Conservation (phyloP, 2,113 vertebrate species). For the Scopus umbretta region DNA sequence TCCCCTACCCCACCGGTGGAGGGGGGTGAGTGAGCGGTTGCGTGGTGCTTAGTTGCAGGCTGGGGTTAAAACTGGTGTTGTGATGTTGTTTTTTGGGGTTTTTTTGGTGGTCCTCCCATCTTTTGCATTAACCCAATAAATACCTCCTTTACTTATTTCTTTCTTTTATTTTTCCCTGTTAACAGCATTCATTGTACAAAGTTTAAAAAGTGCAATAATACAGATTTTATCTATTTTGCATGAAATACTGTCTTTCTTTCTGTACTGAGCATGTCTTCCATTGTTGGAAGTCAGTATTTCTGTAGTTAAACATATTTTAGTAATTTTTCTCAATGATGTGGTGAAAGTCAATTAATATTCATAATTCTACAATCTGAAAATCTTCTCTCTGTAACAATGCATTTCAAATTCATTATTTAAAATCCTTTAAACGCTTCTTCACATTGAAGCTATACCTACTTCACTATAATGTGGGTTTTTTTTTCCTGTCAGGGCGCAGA, state of each 20-base stretch:
- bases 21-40: too few relatives aligned
- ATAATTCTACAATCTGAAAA: neutral
- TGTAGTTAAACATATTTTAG: neutral
- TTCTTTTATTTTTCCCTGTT: neutral
- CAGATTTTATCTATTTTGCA: neutral
- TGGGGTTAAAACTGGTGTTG: too few relatives aligned
- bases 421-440: neutral
- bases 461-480: neutral
- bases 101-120: too few relatives aligned
- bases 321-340: neutral
- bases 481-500: conserved; percentile 73
- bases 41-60: too few relatives aligned
- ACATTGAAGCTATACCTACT: neutral
- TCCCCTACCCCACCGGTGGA: too few relatives aligned
- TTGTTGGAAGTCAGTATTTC: neutral
- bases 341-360: neutral
- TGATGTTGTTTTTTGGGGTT: too few relatives aligned
- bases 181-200: neutral
- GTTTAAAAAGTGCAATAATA: neutral
- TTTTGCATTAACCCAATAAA: neutral
- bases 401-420: neutral
- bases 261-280: neutral
- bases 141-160: neutral
- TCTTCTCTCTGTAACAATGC: neutral
- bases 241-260: neutral